Conservation (phyloP, 2,888 invertebrate species). For the Dolichopus griseipennis region DNA sequence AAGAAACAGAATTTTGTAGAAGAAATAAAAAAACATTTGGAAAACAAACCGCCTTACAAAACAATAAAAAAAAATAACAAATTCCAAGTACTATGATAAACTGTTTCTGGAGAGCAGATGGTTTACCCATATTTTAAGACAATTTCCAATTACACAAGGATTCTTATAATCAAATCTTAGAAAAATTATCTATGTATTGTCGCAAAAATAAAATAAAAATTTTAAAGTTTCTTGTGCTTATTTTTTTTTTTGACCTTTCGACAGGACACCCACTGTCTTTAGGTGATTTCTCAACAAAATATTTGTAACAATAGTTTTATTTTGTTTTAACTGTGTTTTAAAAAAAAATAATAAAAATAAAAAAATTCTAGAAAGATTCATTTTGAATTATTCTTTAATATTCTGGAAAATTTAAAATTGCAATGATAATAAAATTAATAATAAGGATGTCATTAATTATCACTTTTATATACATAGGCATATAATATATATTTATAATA, state of each 20-base stretch:
- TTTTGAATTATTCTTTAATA: no score
- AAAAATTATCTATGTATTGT: no score
- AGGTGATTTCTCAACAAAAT: background rate
- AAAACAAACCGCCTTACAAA: background rate
- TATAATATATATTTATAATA: no score
- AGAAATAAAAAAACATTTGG: background rate
- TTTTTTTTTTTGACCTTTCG: no score
- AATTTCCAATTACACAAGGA: background rate
- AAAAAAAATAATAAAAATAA: background rate
- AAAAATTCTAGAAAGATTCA: background rate
- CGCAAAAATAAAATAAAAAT: no score
- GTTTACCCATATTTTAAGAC: background rate
- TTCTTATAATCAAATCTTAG: no score
- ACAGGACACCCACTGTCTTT: background rate
- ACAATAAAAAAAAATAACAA: background rate
- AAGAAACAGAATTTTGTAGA: no score
- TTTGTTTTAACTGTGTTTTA: background rate
- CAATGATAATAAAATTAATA: background rate
- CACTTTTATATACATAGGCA: background rate
- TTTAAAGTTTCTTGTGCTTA: no score
- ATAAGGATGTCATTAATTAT: conserved; percentile 12
- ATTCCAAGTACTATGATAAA: background rate
- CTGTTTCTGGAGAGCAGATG: background rate
- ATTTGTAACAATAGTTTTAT: background rate
- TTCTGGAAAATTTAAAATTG: no score